Percentiles rank a stretch among this genome's conserved stretches.
Conservation (phyloP, 2,113 vertebrate species). For the Scatophagus argus region DNA sequence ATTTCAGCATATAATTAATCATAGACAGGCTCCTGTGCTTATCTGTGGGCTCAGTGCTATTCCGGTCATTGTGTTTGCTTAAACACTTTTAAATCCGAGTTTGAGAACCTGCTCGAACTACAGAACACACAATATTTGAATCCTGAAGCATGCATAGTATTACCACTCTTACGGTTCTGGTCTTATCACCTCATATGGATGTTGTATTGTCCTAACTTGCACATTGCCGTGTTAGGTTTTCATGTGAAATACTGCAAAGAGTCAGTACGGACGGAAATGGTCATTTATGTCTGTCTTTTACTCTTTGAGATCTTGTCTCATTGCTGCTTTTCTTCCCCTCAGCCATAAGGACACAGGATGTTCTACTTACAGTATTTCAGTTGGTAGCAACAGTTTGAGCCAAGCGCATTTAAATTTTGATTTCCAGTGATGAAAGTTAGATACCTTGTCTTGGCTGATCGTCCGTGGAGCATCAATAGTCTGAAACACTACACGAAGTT, state of each 20-base stretch:
- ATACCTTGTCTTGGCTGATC: not conserved
- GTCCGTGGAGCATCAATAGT: slow-evolving; percentile 4
- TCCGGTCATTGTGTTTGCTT: slow-evolving; percentile 28
- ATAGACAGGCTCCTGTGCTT: slow-evolving; percentile 12
- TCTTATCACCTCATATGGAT: slow-evolving; percentile 34
- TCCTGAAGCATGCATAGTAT: slow-evolving; percentile 49
- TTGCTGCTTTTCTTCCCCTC: slow-evolving; percentile 30
- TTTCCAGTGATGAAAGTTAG: not conserved
- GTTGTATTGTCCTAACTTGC: slow-evolving; percentile 45
- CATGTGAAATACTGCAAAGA: slow-evolving; percentile 50
- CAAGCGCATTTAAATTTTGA: not conserved
- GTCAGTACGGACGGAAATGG: not conserved
- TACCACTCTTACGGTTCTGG: slow-evolving; percentile 27
- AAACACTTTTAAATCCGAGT: slow-evolving; percentile 13
- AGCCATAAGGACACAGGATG: not conserved
- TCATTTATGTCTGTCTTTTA: slow-evolving; percentile 34
- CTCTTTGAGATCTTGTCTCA: slow-evolving; percentile 16
- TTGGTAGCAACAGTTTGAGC: slow-evolving; percentile 9
- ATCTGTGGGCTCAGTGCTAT: slow-evolving; percentile 35
- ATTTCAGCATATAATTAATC: slow-evolving; percentile 13
- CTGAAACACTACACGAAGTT: slow-evolving; percentile 17
- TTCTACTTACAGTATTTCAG: slow-evolving; percentile 19
- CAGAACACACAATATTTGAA: slow-evolving; percentile 42
- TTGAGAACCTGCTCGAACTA: slow-evolving; percentile 35
- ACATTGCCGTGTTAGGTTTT: slow-evolving; percentile 34